Evolutionary conservation across 1,140 invertebrate genomes (phyloP).

Genomic region (Calliopsis andreniformis): DNA sequence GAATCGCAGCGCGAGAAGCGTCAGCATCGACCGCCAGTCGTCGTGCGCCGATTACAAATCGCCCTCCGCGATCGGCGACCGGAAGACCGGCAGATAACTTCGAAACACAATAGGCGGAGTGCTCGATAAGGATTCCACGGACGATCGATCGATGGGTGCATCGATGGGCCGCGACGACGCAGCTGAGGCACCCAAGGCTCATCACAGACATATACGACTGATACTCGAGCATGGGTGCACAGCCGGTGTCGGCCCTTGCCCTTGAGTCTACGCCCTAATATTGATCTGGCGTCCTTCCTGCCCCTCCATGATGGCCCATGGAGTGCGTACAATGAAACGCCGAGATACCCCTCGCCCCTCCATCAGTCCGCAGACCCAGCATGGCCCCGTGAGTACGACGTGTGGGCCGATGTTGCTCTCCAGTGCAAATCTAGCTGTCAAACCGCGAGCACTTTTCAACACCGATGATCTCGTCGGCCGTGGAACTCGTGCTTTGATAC

Average conservation of each 20-base stretch:
- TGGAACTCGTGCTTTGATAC: neutral
- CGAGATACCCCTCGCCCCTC: slow-evolving; percentile 32
- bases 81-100: slow-evolving; percentile 33
- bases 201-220: neutral
- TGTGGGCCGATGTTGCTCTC: slow-evolving; percentile 67
- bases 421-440: slow-evolving; percentile 76
- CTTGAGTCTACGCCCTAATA: slow-evolving; percentile 78
- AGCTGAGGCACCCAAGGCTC: neutral
- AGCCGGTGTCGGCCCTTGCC: slow-evolving; percentile 65
- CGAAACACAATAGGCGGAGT: slow-evolving; percentile 34
- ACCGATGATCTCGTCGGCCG: slow-evolving; percentile 29
- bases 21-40: neutral
- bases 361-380: slow-evolving; percentile 24
- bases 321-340: slow-evolving; percentile 51
- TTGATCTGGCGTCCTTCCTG: slow-evolving; percentile 70
- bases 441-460: slow-evolving; percentile 66
- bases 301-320: slow-evolving; percentile 59
- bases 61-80: slow-evolving; percentile 1
- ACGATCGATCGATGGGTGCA: slow-evolving; percentile 11
- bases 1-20: neutral
- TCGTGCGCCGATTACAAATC: slow-evolving; percentile 30
- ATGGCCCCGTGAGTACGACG: slow-evolving; percentile 46
- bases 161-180: slow-evolving; percentile 19
- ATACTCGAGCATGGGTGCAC: neutral
- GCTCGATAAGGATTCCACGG: slow-evolving; percentile 47